These are phyloP conservation scores for Nymphalis io DNA, from an alignment of 1,140 invertebrate species.

Conservation along the genomic window DNA sequence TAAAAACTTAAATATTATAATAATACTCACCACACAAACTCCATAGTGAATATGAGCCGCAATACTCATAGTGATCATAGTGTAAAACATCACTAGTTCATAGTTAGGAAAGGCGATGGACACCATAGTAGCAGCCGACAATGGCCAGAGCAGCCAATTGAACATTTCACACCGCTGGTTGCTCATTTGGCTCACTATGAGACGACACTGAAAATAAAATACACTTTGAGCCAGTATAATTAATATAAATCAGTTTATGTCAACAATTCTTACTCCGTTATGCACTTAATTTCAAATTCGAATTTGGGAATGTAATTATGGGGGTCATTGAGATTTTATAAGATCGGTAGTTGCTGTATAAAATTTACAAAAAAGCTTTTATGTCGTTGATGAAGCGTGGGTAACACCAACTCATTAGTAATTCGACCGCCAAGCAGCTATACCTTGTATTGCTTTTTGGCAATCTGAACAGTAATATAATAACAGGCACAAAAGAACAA, in stretches of 20 bases:
- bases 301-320: too few relatives aligned
- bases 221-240: constrained; percentile 22
- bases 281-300: too few relatives aligned
- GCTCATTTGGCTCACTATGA: constrained; percentile 99
- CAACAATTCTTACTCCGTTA: not conserved
- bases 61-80: constrained; percentile 86
- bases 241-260: constrained; percentile 39
- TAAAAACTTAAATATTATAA: too few relatives aligned
- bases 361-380: too few relatives aligned
- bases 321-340: too few relatives aligned
- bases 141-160: constrained; percentile 91
- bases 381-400: too few relatives aligned
- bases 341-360: too few relatives aligned
- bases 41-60: constrained; percentile 95
- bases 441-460: too few relatives aligned
- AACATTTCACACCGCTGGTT: constrained; percentile 91
- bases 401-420: too few relatives aligned
- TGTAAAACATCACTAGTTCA: constrained; percentile 88
- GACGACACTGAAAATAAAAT: constrained; percentile 87
- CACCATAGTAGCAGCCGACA: constrained; percentile 76
- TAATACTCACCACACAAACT: constrained; percentile 87
- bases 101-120: constrained; percentile 82
- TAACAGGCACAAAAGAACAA: too few relatives aligned
- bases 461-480: too few relatives aligned
- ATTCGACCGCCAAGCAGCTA: too few relatives aligned